Percentiles rank a stretch among this genome's conserved stretches.
Conservation (phyloP, 2,888 invertebrate species). For the Andrena bucephala region DNA sequence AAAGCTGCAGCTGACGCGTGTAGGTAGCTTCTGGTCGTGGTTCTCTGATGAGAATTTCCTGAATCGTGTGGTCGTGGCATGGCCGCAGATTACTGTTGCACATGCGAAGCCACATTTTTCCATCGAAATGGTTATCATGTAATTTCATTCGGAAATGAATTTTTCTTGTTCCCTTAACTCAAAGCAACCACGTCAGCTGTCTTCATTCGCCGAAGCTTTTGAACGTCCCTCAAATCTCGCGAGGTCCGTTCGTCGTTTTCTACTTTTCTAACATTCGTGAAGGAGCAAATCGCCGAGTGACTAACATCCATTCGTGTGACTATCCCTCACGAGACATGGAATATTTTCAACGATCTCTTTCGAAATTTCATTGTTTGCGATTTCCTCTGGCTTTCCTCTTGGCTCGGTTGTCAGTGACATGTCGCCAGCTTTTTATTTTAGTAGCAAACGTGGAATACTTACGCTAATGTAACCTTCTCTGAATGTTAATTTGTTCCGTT, state of each 20-base stretch:
- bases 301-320: background rate
- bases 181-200: background rate
- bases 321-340: background rate
- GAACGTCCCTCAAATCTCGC: background rate
- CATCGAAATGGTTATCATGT: background rate
- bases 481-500: background rate
- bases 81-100: too few relatives aligned
- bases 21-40: slow-evolving; percentile 18
- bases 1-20: slow-evolving; percentile 9
- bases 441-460: background rate
- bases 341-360: slow-evolving; percentile 4
- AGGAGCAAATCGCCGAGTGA: background rate
- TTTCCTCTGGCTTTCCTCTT: background rate
- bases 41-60: slow-evolving; percentile 6
- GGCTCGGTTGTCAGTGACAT: background rate
- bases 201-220: background rate
- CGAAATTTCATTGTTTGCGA: background rate
- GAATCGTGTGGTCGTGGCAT: background rate
- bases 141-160: background rate
- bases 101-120: background rate
- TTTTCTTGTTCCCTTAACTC: background rate
- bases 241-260: background rate
- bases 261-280: background rate
- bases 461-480: background rate
- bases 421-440: background rate